Evolutionary conservation across 2,888 invertebrate species (phyloP).

Genomic region (Metacarcinus magister): DNA sequence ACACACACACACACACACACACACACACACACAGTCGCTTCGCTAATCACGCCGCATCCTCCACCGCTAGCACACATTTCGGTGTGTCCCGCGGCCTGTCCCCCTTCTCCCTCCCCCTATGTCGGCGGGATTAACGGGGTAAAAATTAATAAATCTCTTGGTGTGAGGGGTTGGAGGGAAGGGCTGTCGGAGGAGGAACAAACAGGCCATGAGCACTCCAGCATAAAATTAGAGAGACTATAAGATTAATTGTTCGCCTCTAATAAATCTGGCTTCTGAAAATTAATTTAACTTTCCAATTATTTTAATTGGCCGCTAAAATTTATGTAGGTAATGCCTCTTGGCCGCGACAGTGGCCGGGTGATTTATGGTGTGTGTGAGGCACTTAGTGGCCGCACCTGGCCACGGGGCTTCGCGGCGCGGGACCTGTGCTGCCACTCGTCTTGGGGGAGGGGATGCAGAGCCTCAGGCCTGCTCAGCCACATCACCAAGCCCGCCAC

Average conservation of each 20-base stretch:
- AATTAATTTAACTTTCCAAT: constrained; percentile 74
- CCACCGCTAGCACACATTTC: not conserved
- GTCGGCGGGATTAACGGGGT: not conserved
- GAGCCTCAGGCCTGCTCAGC: not conserved
- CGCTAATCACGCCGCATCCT: not conserved
- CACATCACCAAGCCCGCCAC: not conserved
- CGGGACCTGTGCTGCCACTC: not conserved
- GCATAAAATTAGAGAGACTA: constrained; percentile 59
- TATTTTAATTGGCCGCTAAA: constrained; percentile 70
- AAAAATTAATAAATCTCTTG: constrained; percentile 2
- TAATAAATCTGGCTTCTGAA: constrained; percentile 72
- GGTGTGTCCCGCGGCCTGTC: not conserved
- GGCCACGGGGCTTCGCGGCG: not conserved
- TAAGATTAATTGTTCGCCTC: constrained; percentile 60
- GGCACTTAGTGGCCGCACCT: constrained; percentile 55
- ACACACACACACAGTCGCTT: constrained; percentile 15
- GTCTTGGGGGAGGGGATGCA: not conserved
- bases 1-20: constrained; percentile 19
- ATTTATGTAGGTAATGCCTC: constrained; percentile 74
- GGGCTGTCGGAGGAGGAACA: not conserved
- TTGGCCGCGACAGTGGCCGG: constrained; percentile 57
- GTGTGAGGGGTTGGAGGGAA: not conserved
- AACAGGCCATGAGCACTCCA: constrained; percentile 40
- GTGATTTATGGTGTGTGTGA: constrained; percentile 64
- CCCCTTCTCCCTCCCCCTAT: not conserved